Base-by-base conservation (phyloP, 1,140 invertebrate genomes). In the Eupeodes corollae region DNA sequence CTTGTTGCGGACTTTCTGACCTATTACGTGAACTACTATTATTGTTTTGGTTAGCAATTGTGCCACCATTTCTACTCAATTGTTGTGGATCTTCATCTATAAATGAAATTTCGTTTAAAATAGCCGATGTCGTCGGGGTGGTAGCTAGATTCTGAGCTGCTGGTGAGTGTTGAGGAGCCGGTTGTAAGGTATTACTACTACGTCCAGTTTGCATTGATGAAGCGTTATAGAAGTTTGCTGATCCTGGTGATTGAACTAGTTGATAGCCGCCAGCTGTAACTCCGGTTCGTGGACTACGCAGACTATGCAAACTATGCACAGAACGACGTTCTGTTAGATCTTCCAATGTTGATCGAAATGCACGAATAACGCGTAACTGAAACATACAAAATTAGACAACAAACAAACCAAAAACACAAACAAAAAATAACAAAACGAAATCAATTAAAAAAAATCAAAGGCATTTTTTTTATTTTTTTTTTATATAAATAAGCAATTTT, bases 311-410 rank as follows among this genome's bases (percentile, higher is more conserved):
- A 83, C 90, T 93, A 85, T 95, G 91, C 72, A 95, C 83, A 74
- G 92, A 94, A 73, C 91, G 86, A 69, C 91, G 86, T 77, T 99
- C 96, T 78, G 98, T 95, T 77, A 98, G 80, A 78, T 99, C 96
- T 83, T 99, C 96, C 79, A 98, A 79, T 69, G 89, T 97, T 67
- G 92, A 97, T 79, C 93, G 96, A 90, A 99, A 99, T 71, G 95
- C 96, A 79, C 94, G 89, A 77, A 99, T 95, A 77, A 99, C 96
- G 78, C 96, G 90, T 78, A 99, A 87, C 95, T 99, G 91, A 78
- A 90, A 90, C 84, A 79, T 79, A 79, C 80, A 68, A 77, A 74
- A 75, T 63, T 61, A 55, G 55, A 66, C 58, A 66, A 66, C 56
- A 61, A 66, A 66, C 57, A 53, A 63, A 63, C 59, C 56, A 44